phyloP scores from a whole-genome alignment of 2,888 invertebrate genomes.

The Drosophila lacicola region DNA sequence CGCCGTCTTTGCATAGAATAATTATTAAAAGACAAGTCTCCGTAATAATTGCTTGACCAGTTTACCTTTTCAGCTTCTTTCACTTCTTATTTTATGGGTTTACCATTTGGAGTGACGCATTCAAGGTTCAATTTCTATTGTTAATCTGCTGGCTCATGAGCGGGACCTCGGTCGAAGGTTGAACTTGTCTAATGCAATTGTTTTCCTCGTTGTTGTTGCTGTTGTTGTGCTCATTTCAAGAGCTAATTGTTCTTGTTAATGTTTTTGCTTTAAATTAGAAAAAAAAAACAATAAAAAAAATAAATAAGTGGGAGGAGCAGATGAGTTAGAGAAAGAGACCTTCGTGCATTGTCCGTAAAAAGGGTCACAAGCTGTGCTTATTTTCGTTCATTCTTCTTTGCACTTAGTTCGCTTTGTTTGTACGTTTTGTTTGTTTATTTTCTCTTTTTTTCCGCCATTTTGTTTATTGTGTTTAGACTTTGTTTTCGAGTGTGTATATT shows the following conservation, averaged over 20 bases:
- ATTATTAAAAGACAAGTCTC: conserved; percentile 5
- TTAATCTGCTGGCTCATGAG: conserved; percentile 23
- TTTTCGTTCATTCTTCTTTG: conserved; percentile 54
- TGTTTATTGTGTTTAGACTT: conserved; percentile 78
- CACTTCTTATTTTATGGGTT: conserved; percentile 5
- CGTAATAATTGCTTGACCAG: conserved; percentile 4
- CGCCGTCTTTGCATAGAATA: background rate
- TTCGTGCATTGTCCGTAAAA: conserved; percentile 68
- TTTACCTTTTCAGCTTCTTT: conserved; percentile 1
- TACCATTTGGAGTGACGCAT: conserved; percentile 6
- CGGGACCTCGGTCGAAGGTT: conserved; percentile 24
- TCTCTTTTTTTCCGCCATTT: conserved; percentile 64
- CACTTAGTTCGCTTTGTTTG: conserved; percentile 40
- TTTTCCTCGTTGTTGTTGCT: conserved; percentile 27
- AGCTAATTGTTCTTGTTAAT: conserved; percentile 80
- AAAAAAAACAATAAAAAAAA: conserved; percentile 13
- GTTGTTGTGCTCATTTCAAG: conserved; percentile 50
- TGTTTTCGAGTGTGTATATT: conserved; percentile 74
- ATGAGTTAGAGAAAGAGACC: conserved; percentile 17
- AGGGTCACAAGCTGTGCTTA: conserved; percentile 74
- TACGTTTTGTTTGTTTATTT: conserved; percentile 21
- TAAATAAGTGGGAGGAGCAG: conserved; percentile 7
- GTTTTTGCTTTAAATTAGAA: conserved; percentile 62
- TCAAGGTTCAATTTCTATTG: conserved; percentile 33
- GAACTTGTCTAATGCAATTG: conserved; percentile 48